phyloP scores from a whole-genome alignment of 2,888 invertebrate species.

The Schrankia costaestrigalis region DNA sequence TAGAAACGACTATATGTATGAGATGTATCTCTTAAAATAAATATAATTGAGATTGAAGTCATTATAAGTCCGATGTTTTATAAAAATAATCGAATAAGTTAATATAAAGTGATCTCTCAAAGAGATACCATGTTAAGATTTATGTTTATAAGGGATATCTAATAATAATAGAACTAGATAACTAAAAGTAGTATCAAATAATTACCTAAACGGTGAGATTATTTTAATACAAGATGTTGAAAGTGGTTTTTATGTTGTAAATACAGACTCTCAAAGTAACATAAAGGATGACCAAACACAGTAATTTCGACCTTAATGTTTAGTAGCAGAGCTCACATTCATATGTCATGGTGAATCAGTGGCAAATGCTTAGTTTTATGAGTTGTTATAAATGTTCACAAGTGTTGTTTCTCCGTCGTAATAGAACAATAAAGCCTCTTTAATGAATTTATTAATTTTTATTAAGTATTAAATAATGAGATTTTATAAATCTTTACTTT shows the following conservation, averaged over 20 bases:
- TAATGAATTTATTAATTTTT: constrained; percentile 6
- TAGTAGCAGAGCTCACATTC: no score
- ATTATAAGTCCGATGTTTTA: constrained; percentile 5
- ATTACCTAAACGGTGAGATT: not conserved
- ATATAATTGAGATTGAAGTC: constrained; percentile 3
- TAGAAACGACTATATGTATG: constrained; percentile 36
- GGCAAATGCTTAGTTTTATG: no score
- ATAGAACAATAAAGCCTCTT: not conserved
- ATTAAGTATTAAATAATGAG: constrained; percentile 13
- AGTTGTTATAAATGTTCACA: no score
- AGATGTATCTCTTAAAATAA: constrained; percentile 6
- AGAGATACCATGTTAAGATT: constrained; percentile 4
- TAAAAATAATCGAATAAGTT: constrained; percentile 1
- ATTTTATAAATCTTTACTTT: constrained; percentile 34
- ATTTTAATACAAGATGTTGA: no score
- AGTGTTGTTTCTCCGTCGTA: constrained; percentile 1
- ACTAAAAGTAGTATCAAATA: not conserved
- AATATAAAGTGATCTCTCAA: constrained; percentile 1
- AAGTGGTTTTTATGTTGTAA: no score
- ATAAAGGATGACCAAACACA: no score
- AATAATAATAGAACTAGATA: not conserved
- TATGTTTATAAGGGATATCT: not conserved
- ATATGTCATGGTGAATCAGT: no score
- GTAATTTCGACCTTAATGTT: no score
- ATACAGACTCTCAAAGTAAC: no score